phyloP scores from a whole-genome alignment of 2,113 vertebrate genomes.

The Paradisaea rubra region DNA sequence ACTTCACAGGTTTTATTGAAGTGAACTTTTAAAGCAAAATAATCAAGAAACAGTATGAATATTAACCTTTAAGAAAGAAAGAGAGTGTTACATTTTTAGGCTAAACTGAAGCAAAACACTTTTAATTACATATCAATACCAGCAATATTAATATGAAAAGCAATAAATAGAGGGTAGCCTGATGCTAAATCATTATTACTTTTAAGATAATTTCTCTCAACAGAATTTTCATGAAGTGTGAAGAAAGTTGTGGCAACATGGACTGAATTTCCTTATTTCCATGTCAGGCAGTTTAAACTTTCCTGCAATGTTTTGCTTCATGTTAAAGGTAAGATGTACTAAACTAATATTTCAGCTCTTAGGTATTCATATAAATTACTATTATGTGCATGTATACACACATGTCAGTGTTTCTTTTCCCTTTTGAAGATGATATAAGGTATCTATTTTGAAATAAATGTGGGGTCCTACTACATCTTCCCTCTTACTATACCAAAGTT shows the following conservation, averaged over 20 bases:
- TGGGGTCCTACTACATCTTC: neutral
- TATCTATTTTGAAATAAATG: neutral
- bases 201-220: neutral
- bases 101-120: neutral
- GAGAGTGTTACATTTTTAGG: neutral
- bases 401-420: fast-evolving
- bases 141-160: neutral
- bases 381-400: neutral
- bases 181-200: neutral
- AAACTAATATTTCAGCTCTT: neutral
- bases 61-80: neutral
- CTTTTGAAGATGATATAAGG: neutral
- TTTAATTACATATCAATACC: neutral
- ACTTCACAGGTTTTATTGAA: neutral
- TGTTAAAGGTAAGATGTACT: neutral
- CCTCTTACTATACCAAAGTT: neutral
- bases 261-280: neutral
- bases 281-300: fast-evolving
- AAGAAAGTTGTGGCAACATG: neutral
- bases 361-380: neutral
- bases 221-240: neutral
- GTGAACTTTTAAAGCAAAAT: neutral
- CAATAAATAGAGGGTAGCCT: neutral
- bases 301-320: neutral
- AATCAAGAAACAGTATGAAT: neutral